Base-by-base conservation (phyloP, 2,888 invertebrate species). In the Timema cristinae region DNA sequence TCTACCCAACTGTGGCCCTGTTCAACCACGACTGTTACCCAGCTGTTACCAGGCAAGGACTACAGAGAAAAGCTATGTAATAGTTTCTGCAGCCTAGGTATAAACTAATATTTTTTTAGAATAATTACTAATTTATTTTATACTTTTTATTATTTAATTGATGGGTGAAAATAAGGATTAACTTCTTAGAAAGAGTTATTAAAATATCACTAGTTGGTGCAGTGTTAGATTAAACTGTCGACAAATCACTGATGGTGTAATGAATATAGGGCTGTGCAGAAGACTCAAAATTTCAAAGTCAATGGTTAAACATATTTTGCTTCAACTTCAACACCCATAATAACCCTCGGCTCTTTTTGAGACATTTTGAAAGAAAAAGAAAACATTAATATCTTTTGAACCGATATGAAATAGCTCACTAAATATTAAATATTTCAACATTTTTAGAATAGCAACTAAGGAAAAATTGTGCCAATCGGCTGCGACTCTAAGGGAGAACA, bases 1-100 rank as follows among this genome's bases (percentile, higher is more conserved):
- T 94, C 51, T 94, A 91, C 79, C 89, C 91, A 0, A 90, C 90
- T 0, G 91, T 90, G 0, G 89, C 93, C 0, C 85, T 92, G 66
- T 92, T 93, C 80, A 94, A 94, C 82, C 94, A 94, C 79, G 91
- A 92, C 77, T 94, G 94, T 80, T 90, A 90, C 81, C 92, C 93
- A 0, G 88, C 90, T 9, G 89, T 92, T 0, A 88, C 90, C 63
- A 88, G 91, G 91, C 91, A 80, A 77, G 78, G 7, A 32, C 13
- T 32, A 1, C 32, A 32, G 32, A 4, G 32, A 32, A 48, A 59
- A 7, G 50, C n/a, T 71, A 54, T n/a, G 52, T 48, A 32, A 56
- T 66, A 1, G 16, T 15, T 32, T 13, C 16, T 2, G n/a, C 13
- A 66, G 16, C 13, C 13, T 66, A n/a, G n/a, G 4, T 13, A 15